These are phyloP conservation scores for Tyrophagus putrescentiae DNA, from an alignment of 1,140 invertebrate species.

Conservation along the genomic window DNA sequence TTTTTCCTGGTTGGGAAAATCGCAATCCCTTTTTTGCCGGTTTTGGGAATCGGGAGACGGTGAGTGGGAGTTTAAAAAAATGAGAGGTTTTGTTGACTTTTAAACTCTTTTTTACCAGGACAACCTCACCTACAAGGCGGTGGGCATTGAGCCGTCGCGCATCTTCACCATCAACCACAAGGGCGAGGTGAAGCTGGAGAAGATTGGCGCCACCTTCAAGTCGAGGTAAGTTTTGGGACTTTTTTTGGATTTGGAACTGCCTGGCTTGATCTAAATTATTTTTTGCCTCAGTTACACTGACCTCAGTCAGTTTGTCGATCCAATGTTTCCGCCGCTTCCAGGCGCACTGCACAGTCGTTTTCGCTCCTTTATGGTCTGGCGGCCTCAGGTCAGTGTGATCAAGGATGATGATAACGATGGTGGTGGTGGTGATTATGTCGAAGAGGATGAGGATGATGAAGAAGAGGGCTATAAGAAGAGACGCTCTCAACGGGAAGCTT, in stretches of 20 bases:
- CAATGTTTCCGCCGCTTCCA: constrained; percentile 66
- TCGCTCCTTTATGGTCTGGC: too few relatives aligned
- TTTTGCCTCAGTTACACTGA: constrained; percentile 61
- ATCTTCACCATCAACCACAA: constrained; percentile 98
- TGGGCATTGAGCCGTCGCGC: constrained; percentile 83
- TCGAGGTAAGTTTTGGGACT: constrained; percentile 74
- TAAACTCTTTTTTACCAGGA: constrained; percentile 55
- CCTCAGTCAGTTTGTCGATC: constrained; percentile 81
- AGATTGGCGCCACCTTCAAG: constrained; percentile 89
- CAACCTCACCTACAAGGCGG: constrained; percentile 90
- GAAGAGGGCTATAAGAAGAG: too few relatives aligned
- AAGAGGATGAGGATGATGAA: too few relatives aligned
- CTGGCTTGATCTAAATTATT: background rate
- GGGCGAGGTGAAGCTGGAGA: constrained; percentile 85
- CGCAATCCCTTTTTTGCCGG: constrained; percentile 97
- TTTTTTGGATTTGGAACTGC: constrained; percentile 1
- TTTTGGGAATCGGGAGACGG: constrained; percentile 92
- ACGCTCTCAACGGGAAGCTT: too few relatives aligned
- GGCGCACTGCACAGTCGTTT: too few relatives aligned
- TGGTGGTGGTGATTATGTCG: too few relatives aligned
- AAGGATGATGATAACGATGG: too few relatives aligned
- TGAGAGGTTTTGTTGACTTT: too few relatives aligned
- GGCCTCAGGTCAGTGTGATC: too few relatives aligned
- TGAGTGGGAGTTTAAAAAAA: constrained; percentile 36
- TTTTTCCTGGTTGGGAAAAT: too few relatives aligned